phyloP scores from a whole-genome alignment of 2,113 vertebrate species.

The Chrysochloris asiatica region DNA sequence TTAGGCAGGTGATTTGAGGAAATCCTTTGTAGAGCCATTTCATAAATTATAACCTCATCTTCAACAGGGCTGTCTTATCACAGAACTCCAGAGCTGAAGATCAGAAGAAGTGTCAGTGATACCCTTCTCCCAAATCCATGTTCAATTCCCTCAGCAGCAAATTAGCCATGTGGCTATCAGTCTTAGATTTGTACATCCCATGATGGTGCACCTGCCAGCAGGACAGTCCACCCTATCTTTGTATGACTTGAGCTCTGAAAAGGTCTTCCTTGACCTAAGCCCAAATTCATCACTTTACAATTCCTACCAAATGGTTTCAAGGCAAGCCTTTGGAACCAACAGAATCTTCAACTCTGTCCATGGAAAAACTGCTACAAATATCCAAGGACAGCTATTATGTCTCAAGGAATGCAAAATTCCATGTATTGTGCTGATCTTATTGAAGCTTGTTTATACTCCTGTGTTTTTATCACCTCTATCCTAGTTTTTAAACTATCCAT shows the following conservation, averaged over 20 bases:
- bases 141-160: not conserved
- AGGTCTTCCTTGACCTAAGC: not conserved
- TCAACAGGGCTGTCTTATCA: not conserved
- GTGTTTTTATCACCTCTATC: too few species aligned
- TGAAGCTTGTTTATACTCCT: not conserved
- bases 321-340: not conserved
- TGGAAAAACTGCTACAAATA: not conserved
- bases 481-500: not conserved
- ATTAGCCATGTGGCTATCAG: not conserved
- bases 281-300: not conserved
- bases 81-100: not conserved
- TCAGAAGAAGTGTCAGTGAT: not conserved
- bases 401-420: not conserved
- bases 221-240: too few species aligned
- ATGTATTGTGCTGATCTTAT: not conserved
- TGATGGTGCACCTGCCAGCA: not conserved
- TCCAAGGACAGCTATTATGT: not conserved
- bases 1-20: not conserved
- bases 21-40: not conserved
- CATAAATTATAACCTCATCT: slow-evolving; percentile 15
- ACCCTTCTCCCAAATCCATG: accelerated
- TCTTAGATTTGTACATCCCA: too few species aligned
- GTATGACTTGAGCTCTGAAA: not conserved
- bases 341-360: not conserved
- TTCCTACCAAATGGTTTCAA: not conserved